Conservation (phyloP, 2,797 vertebrate genomes). For the Alectoris magna region DNA sequence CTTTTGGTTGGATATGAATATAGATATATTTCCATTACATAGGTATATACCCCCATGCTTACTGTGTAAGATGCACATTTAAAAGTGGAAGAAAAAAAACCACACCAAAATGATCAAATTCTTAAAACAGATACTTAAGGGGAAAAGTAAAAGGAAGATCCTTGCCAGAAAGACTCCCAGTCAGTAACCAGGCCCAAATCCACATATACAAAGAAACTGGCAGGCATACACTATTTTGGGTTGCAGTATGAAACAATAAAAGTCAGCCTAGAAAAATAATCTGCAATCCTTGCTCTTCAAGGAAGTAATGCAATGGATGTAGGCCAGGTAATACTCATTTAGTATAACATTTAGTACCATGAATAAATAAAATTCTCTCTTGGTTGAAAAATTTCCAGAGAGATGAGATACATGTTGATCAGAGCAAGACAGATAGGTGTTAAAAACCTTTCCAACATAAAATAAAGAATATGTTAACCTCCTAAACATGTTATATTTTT, state of each 20-base stretch:
- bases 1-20: neutral
- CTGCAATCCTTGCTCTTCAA: conserved; percentile 34
- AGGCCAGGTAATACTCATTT: conserved; percentile 9
- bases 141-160: neutral
- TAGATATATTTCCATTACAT: neutral
- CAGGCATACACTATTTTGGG: neutral
- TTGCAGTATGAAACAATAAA: conserved; percentile 53
- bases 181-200: neutral
- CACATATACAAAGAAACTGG: neutral
- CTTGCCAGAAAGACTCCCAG: neutral
- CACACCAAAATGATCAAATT: neutral
- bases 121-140: neutral
- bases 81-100: neutral
- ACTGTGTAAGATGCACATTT: neutral
- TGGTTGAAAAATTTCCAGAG: neutral
- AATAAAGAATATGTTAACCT: neutral
- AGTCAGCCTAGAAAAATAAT: conserved; percentile 47
- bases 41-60: neutral
- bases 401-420: neutral
- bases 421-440: neutral
- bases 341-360: neutral
- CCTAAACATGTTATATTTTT: neutral
- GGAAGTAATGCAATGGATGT: neutral
- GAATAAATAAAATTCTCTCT: conserved; percentile 29
- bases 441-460: neutral